Evolutionary conservation across 2,888 invertebrate genomes (phyloP).

Genomic region (Meliscaeva auricollis): DNA sequence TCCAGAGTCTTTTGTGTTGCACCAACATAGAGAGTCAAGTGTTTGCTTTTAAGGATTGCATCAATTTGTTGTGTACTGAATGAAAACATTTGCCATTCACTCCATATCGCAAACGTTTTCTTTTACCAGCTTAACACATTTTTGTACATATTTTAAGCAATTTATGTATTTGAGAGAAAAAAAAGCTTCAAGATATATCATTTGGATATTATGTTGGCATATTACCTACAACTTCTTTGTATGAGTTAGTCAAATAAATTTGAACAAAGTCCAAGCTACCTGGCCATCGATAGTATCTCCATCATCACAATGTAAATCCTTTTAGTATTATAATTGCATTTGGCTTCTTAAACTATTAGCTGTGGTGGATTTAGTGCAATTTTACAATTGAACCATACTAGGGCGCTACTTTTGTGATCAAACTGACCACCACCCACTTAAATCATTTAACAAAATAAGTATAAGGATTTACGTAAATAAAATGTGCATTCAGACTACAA

Average conservation of each 20-base stretch:
- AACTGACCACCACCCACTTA: too few species aligned
- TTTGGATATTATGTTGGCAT: background rate
- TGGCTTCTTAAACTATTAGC: background rate
- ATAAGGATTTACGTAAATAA: too few species aligned
- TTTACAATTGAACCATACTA: background rate
- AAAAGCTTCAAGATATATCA: background rate
- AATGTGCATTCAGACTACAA: too few species aligned
- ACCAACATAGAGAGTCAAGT: background rate
- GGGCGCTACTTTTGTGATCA: background rate
- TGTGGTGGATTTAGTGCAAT: background rate
- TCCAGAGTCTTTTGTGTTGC: background rate
- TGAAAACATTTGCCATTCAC: slow-evolving; percentile 9
- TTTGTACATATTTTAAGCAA: background rate
- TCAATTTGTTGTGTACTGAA: background rate
- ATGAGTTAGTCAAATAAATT: background rate
- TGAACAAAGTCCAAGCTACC: background rate
- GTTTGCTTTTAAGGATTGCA: slow-evolving; percentile 13
- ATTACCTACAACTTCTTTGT: background rate
- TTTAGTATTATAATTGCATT: slow-evolving; percentile 44
- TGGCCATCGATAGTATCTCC: slow-evolving; percentile 14
- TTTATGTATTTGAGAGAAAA: background rate
- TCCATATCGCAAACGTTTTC: background rate
- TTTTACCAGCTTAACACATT: background rate
- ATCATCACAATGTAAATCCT: slow-evolving; percentile 28
- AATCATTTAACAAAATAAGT: too few species aligned